Base-by-base conservation (phyloP, 2,113 vertebrate species). In the Burhinus oedicnemus region DNA sequence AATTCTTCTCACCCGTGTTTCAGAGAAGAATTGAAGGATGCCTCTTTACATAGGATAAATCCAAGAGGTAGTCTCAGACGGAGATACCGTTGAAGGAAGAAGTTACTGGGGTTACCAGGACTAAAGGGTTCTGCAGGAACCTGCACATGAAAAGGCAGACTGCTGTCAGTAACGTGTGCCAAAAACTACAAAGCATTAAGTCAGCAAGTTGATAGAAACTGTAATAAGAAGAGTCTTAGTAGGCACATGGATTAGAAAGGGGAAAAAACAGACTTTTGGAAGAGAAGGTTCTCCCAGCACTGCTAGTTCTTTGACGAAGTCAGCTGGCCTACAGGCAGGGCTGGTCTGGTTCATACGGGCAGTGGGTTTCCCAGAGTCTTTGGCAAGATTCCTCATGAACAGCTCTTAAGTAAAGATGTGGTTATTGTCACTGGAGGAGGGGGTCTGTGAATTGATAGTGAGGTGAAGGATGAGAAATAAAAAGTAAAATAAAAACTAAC, bases 1-100 rank as follows among this genome's bases (percentile, higher is more conserved):
- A 57, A 51, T 54, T 54, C 30, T 47, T 75, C n/a, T 47, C 0
- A 0, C 10, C 0, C 2, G 0, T 11, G 20, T 94, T 65, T 61
- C 18, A 15, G 68, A 55, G 72, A 60, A 55, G 57, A 68, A 26
- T 8, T 71, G 57, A 71, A 75, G 74, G 83, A 42, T 52, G 9
- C 38, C 25, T 60, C 47, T 62, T 36, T 15, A 10, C 1, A 2
- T 5, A 21, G 42, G 32, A 16, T 64, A 29, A 36, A 68, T 45
- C 42, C 29, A n/a, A 44, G 74, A 51, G 62, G 40, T 38, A 57
- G 21, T 17, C 47, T 85, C 30, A 27, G 4, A 0, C 2, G 1
- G 57, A 89, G 38, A 26, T 65, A 6, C 38, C 40, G 5, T 17
- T 4, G 44, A n/a, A 52, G 70, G 45, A 64, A 15, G 5, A 23